These are phyloP conservation scores for Hyposmocoma kahamanoa DNA, from an alignment of 1,140 invertebrate species.

Conservation along the genomic window DNA sequence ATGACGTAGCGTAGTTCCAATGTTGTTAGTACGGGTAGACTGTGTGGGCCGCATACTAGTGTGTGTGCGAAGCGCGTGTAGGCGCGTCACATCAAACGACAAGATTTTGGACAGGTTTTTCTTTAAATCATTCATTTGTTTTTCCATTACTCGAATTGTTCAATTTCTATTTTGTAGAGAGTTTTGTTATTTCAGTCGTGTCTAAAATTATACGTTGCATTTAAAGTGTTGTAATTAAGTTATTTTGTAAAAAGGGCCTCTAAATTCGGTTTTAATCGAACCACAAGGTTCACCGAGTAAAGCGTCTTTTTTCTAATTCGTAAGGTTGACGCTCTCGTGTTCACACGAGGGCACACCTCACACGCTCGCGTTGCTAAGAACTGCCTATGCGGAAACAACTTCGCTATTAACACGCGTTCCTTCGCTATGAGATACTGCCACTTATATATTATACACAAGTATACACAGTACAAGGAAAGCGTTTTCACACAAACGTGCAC, in stretches of 20 bases:
- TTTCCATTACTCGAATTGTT: no score
- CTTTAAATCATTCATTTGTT: slow-evolving; percentile 20
- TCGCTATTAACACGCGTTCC: slow-evolving; percentile 66
- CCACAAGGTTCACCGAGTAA: slow-evolving; percentile 26
- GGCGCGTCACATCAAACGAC: slow-evolving; percentile 40
- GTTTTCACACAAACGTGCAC: slow-evolving; percentile 41
- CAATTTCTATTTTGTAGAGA: no score
- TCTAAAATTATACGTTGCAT: neutral
- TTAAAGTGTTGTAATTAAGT: neutral
- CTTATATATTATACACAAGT: slow-evolving; percentile 52
- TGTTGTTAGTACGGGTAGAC: slow-evolving; percentile 31
- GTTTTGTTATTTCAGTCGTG: slow-evolving; percentile 3
- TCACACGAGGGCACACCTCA: slow-evolving; percentile 51
- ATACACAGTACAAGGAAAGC: slow-evolving; percentile 34
- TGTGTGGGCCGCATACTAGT: slow-evolving; percentile 16
- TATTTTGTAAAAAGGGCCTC: neutral
- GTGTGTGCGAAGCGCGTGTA: slow-evolving; percentile 44
- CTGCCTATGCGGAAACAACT: slow-evolving; percentile 64
- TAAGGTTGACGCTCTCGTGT: slow-evolving; percentile 66
- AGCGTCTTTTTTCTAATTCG: slow-evolving; percentile 63
- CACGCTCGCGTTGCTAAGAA: slow-evolving; percentile 48
- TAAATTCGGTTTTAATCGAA: neutral
- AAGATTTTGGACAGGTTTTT: slow-evolving; percentile 36
- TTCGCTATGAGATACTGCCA: slow-evolving; percentile 65
- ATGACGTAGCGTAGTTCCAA: slow-evolving; percentile 56